These are phyloP conservation scores for Epizoanthus scotinus DNA, from an alignment of 92 coral and sea anemone species.

Conservation along the genomic window DNA sequence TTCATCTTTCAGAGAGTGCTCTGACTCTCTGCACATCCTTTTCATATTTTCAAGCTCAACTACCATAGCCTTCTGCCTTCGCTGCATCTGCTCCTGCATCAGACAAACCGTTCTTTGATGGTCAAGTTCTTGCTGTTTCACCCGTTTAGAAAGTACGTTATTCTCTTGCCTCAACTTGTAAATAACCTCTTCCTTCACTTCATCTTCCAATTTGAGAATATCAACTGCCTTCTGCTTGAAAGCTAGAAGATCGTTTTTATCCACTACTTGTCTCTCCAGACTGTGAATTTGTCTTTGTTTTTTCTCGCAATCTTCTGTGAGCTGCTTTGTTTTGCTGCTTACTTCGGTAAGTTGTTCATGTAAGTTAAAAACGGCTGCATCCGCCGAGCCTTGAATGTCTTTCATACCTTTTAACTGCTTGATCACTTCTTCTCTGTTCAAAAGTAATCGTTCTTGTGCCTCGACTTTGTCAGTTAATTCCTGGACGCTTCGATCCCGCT, in stretches of 20 bases:
- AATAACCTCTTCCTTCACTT: slow-evolving; percentile 33
- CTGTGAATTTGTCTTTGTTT: slow-evolving; percentile 36
- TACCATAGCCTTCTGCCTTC: slow-evolving; percentile 36
- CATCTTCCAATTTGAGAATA: slow-evolving; percentile 36
- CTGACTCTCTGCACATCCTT: slow-evolving; percentile 48
- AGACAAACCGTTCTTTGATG: slow-evolving; percentile 45
- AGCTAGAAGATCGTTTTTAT: slow-evolving; percentile 35
- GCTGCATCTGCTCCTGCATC: slow-evolving; percentile 45
- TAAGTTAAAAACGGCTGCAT: slow-evolving; percentile 47
- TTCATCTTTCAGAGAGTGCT: slow-evolving; percentile 53
- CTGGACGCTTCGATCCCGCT: slow-evolving; percentile 45
- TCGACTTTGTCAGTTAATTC: slow-evolving; percentile 56
- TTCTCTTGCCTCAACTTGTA: slow-evolving; percentile 24
- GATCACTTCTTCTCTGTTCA: slow-evolving; percentile 58
- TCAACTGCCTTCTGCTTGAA: slow-evolving; percentile 41
- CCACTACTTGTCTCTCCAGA: slow-evolving; percentile 21
- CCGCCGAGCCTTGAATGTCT: slow-evolving; percentile 52
- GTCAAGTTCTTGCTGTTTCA: slow-evolving; percentile 46
- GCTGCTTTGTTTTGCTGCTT: slow-evolving; percentile 24
- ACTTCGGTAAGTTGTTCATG: slow-evolving; percentile 48
- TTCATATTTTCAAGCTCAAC: slow-evolving; percentile 37
- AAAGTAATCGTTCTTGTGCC: slow-evolving; percentile 53
- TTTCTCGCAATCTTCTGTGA: slow-evolving; percentile 51
- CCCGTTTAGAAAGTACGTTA: background rate
- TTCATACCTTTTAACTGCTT: slow-evolving; percentile 53